These are phyloP conservation scores for Panagrolaimus sp. DNA, from an alignment of 1,140 invertebrate genomes.

Conservation along the genomic window DNA sequence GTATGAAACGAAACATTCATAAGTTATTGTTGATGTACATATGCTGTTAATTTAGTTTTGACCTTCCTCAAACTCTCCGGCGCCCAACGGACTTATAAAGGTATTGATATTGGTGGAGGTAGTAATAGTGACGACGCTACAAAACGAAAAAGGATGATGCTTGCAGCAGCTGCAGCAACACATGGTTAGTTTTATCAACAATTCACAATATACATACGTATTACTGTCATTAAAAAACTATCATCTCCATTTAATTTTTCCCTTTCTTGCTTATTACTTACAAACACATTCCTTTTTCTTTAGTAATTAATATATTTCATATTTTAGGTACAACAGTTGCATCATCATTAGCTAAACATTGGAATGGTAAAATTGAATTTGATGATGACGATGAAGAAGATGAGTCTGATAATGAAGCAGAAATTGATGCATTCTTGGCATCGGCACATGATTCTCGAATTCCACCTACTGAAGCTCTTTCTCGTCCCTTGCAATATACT, in stretches of 20 bases:
- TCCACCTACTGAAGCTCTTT: constrained; percentile 34
- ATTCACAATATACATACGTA: no score
- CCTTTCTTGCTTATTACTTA: neutral
- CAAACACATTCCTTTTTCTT: neutral
- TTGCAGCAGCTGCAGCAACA: neutral
- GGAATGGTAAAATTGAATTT: constrained; percentile 12
- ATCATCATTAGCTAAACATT: neutral
- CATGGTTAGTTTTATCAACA: neutral
- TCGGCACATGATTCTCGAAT: constrained; percentile 30
- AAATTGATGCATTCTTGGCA: constrained; percentile 42
- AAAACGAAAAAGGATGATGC: neutral
- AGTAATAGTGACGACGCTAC: neutral
- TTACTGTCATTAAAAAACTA: no score
- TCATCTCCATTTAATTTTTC: neutral
- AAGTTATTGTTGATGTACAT: constrained; percentile 5
- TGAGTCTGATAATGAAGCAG: constrained; percentile 26
- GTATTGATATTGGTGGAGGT: neutral
- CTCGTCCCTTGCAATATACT: constrained; percentile 25
- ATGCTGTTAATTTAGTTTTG: neutral
- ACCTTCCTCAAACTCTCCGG: constrained; percentile 11
- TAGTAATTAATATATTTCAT: neutral
- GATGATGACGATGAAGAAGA: constrained; percentile 9
- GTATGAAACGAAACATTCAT: neutral
- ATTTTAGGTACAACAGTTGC: neutral
- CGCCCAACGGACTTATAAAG: neutral